Conservation (phyloP, 2,113 vertebrate species). For the Carassius carassius region DNA sequence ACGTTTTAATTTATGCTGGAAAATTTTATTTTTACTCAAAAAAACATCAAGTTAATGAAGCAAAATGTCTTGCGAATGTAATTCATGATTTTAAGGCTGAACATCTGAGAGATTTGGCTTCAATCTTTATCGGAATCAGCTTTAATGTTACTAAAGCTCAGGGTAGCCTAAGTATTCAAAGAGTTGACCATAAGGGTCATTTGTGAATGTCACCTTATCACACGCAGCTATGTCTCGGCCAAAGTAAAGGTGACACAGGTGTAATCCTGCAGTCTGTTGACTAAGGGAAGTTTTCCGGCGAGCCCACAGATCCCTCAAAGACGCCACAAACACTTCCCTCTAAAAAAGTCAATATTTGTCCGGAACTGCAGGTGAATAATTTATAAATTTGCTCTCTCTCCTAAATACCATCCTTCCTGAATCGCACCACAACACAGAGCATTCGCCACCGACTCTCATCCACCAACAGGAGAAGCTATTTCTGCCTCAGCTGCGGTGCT, state of each 20-base stretch:
- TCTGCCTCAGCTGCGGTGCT: conserved; percentile 47
- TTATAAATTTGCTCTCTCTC: conserved; percentile 19
- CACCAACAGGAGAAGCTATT: conserved; percentile 49
- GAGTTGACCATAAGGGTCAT: background rate
- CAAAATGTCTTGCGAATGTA: too few species aligned
- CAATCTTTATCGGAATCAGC: background rate
- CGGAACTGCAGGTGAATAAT: conserved; percentile 13
- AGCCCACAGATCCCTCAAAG: background rate
- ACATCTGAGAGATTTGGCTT: background rate
- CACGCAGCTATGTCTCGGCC: background rate
- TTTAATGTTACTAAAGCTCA: background rate
- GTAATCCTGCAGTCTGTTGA: conserved; percentile 13
- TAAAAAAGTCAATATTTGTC: conserved; percentile 39
- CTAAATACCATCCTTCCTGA: conserved; percentile 17
- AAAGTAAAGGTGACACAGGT: conserved; percentile 1
- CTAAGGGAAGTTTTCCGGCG: background rate
- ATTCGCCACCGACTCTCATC: conserved; percentile 11
- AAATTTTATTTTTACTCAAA: too few species aligned
- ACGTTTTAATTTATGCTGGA: too few species aligned
- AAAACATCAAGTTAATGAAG: too few species aligned
- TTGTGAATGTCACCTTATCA: conserved; percentile 1
- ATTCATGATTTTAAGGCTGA: too few species aligned
- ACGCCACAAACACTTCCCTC: background rate
- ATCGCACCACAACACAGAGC: background rate
- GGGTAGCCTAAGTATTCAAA: background rate